phyloP scores from a whole-genome alignment of 2,113 vertebrate species.

The Sphyrna mokarran region DNA sequence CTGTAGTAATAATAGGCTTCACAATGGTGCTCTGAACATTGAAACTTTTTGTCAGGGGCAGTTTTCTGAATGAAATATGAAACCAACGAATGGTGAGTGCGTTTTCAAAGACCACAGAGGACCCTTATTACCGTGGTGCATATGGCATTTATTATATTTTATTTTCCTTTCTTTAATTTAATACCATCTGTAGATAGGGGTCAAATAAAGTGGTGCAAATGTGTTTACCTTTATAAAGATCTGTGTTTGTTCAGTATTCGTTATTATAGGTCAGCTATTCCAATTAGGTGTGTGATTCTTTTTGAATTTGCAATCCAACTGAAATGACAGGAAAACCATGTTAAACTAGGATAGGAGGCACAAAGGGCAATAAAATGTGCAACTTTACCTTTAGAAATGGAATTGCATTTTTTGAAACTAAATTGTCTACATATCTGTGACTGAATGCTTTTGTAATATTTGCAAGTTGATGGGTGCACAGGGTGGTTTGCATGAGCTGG shows the following conservation, averaged over 20 bases:
- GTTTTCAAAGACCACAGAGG: slow-evolving; percentile 24
- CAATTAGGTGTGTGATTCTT: slow-evolving; percentile 16
- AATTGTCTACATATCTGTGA: neutral
- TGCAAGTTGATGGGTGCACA: neutral
- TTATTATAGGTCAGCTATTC: slow-evolving; percentile 28
- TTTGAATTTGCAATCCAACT: slow-evolving; percentile 14
- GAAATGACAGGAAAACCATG: neutral
- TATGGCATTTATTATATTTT: slow-evolving; percentile 37
- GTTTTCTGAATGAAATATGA: slow-evolving; percentile 35
- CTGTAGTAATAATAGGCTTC: slow-evolving; percentile 14
- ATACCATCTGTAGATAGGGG: slow-evolving; percentile 29
- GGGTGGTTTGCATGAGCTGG: neutral
- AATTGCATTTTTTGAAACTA: neutral
- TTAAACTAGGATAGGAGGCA: neutral
- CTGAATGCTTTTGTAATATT: neutral
- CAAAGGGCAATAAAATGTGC: neutral
- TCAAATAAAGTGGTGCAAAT: slow-evolving; percentile 36
- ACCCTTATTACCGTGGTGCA: slow-evolving; percentile 34
- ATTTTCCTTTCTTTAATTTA: slow-evolving; percentile 37
- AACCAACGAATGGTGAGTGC: neutral
- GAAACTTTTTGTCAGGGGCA: slow-evolving; percentile 31
- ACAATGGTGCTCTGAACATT: slow-evolving; percentile 2
- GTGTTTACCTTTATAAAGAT: slow-evolving; percentile 33
- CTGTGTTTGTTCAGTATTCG: slow-evolving; percentile 25
- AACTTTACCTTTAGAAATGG: neutral